Evolutionary conservation across 2,888 invertebrate species (phyloP).

Genomic region (Dastarcus helophoroides): DNA sequence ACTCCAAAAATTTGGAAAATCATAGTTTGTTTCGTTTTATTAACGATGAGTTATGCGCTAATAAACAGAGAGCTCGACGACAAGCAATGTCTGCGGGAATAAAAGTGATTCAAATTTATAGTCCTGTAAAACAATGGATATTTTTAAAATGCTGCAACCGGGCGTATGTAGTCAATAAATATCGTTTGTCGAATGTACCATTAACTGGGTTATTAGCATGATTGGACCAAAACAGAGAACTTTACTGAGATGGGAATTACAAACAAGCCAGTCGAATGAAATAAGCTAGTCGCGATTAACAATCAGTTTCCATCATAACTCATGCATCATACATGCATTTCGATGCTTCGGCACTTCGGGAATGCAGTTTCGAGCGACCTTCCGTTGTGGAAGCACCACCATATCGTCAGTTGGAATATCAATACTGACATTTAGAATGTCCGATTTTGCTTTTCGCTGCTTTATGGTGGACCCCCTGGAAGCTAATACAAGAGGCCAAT

Average conservation of each 20-base stretch:
- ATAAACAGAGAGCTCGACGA: no score
- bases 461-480: slow-evolving; percentile 15
- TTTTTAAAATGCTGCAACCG: no score
- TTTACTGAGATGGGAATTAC: slow-evolving; percentile 22
- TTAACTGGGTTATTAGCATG: slow-evolving; percentile 28
- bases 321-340: slow-evolving; percentile 23
- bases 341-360: slow-evolving; percentile 15
- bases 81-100: no score
- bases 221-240: slow-evolving; percentile 25
- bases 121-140: no score
- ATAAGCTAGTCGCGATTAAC: slow-evolving; percentile 25
- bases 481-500: slow-evolving; percentile 16
- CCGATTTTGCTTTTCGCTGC: background rate
- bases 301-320: slow-evolving; percentile 27
- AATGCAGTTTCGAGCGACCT: slow-evolving; percentile 15
- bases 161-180: no score
- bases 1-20: no score
- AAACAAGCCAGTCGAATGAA: slow-evolving; percentile 24
- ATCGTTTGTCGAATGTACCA: no score
- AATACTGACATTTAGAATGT: background rate
- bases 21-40: no score
- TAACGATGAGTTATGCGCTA: no score
- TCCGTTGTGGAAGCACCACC: background rate
- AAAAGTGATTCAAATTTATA: no score
- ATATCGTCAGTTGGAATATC: background rate